Base-by-base conservation (phyloP, 2,797 vertebrate genomes). In the Sus cebifrons region DNA sequence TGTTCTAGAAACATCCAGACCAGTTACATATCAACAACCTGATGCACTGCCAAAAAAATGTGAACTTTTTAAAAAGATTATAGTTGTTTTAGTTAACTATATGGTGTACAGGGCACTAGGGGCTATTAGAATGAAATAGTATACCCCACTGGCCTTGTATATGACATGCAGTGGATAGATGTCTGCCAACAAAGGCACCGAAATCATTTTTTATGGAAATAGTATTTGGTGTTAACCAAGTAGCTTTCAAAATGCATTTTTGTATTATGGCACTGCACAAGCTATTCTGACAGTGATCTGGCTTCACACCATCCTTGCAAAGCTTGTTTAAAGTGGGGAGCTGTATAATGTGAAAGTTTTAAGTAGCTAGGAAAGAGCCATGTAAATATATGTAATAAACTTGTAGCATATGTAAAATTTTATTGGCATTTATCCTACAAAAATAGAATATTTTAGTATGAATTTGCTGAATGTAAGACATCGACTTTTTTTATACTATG, bases 321-420 rank as follows among this genome's bases (percentile, higher is more conserved):
- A 83, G 58, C 54, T 82, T 82, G 36, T 54, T 90, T 88, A 16
- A 86, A 88, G 56, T 70, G 64, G 54, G 86, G 20, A 73, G 40
- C n/a, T 91, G 2, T 85, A 82, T 91, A 91, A 92, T 94, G 32
- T 95, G 21, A 27, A 94, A 94, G 92, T 97, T 98, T 98, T 97
- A 96, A 94, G 84, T 92, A 98, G 93, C 79, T 97, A 98, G 98
- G 99, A 98, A 97, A 98, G 99, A 99, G 99, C 99, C 99, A 99
- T 99, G 99, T 99, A 99, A 99, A 99, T 99, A 99, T 97, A 98
- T 99, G 99, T 99, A 99, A 98, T 95, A 98, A 99, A 98, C 97
- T 99, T 99, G 99, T 99, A 99, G 99, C 99, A 99, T 99, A 99
- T 99, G 99, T 99, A 99, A 98, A 99, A 99, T 99, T 98, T 96